Conservation (phyloP, 2,888 invertebrate species). For the Osedax frankpressi region DNA sequence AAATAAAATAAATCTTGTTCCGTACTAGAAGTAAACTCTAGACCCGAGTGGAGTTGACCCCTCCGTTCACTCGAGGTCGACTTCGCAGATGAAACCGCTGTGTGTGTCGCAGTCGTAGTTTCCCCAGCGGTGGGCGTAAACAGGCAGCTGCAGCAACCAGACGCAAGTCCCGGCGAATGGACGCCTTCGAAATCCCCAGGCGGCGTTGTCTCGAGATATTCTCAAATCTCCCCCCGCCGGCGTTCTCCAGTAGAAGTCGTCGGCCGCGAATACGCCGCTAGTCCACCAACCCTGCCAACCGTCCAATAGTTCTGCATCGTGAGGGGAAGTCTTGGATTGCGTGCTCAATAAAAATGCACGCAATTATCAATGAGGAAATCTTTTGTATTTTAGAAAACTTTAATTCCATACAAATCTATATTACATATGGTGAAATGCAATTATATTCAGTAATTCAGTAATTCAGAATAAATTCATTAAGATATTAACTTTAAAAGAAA, state of each 20-base stretch:
- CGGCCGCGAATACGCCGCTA: slow-evolving; percentile 18
- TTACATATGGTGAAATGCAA: too few species aligned
- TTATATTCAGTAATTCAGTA: too few species aligned
- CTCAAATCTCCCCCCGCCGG: slow-evolving; percentile 17
- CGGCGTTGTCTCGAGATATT: slow-evolving; percentile 15
- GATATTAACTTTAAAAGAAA: too few species aligned
- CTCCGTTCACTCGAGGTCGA: slow-evolving; percentile 6
- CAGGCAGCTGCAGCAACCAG: slow-evolving; percentile 27
- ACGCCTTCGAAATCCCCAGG: slow-evolving; percentile 26
- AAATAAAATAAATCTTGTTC: too few species aligned
- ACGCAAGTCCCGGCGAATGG: slow-evolving; percentile 25
- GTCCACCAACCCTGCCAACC: slow-evolving; percentile 30
- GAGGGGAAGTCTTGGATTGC: too few species aligned
- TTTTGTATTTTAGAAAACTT: too few species aligned
- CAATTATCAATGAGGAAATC: too few species aligned
- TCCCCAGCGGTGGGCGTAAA: slow-evolving; percentile 27
- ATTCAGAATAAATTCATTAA: too few species aligned
- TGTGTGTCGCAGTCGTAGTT: slow-evolving; percentile 27
- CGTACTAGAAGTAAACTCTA: too few species aligned
- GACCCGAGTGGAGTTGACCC: too few species aligned
- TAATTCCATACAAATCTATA: too few species aligned
- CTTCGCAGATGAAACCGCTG: slow-evolving; percentile 27
- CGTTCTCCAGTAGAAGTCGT: slow-evolving; percentile 22
- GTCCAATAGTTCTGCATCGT: slow-evolving; percentile 27
- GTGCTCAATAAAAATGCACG: too few species aligned